Evolutionary conservation across 1,140 invertebrate genomes (phyloP).

Genomic region (Lordiphosa clarofinis): DNA sequence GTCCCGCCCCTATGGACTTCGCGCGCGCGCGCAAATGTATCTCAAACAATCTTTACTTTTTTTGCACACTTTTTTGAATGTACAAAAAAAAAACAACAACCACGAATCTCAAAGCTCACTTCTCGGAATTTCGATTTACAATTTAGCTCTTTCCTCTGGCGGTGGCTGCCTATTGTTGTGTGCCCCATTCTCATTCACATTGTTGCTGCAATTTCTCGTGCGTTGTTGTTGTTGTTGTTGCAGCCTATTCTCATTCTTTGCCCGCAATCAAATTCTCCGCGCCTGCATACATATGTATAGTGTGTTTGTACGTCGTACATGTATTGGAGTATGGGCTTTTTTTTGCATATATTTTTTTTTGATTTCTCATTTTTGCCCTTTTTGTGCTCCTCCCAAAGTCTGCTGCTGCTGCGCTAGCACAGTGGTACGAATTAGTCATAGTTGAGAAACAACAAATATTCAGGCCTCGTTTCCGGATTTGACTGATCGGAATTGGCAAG

Average conservation of each 20-base stretch:
- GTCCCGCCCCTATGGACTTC: conserved; percentile 24
- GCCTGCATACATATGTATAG: conserved; percentile 7
- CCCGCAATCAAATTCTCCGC: conserved; percentile 55
- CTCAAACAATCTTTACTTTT: conserved; percentile 59
- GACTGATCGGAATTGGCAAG: no score
- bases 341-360: conserved; percentile 63
- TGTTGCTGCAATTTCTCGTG: conserved; percentile 64
- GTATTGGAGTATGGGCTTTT: conserved; percentile 8
- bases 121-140: conserved; percentile 78
- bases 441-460: no score
- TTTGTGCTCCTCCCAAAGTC: conserved; percentile 24
- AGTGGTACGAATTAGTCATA: conserved; percentile 25
- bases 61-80: conserved; percentile 37
- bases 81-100: conserved; percentile 2
- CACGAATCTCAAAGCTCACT: conserved; percentile 40
- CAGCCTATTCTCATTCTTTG: conserved; percentile 66
- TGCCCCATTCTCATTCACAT: conserved; percentile 58
- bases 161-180: conserved; percentile 53
- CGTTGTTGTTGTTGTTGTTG: conserved; percentile 38
- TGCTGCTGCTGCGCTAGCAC: conserved; percentile 36
- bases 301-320: conserved; percentile 13
- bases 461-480: no score
- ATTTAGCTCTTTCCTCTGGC: conserved; percentile 57
- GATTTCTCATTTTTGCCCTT: conserved; percentile 51
- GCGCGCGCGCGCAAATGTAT: conserved; percentile 71